Conservation (phyloP, 2,797 vertebrate species). For the Galago senegalensis region DNA sequence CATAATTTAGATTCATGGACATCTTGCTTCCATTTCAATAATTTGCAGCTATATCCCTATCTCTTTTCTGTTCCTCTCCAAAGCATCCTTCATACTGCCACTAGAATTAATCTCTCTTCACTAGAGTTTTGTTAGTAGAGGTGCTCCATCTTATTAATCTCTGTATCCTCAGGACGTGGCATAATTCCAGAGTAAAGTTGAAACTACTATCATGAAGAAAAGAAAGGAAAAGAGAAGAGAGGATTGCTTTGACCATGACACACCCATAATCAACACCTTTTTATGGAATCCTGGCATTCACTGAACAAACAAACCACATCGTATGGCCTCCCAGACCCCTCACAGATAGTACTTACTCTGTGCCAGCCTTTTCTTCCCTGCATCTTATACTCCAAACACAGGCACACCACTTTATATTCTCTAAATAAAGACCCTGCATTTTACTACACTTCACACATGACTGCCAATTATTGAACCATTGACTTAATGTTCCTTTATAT, state of each 20-base stretch:
- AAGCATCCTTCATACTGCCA: not conserved
- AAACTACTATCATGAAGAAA: not conserved
- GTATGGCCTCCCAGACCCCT: not conserved
- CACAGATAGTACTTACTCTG: not conserved
- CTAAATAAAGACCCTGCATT: conserved; percentile 18
- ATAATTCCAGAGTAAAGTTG: not conserved
- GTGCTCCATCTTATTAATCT: not conserved
- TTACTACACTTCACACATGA: not conserved
- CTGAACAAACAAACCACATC: not conserved
- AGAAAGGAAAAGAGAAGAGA: not conserved
- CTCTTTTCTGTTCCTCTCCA: not conserved
- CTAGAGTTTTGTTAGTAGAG: not conserved
- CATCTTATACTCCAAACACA: not conserved
- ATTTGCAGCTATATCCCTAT: conserved; percentile 11
- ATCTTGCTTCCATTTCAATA: conserved; percentile 17
- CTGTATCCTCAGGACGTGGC: not conserved
- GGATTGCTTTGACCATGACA: not conserved
- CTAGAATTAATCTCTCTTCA: not conserved
- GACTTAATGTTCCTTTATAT: not conserved
- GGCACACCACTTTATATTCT: not conserved
- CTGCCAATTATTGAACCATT: not conserved
- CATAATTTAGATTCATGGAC: not conserved
- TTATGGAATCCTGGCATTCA: not conserved
- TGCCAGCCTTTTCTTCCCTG: not conserved
- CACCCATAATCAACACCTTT: not conserved